Conservation (phyloP, 2,113 vertebrate genomes). For the Malurus elegans region DNA sequence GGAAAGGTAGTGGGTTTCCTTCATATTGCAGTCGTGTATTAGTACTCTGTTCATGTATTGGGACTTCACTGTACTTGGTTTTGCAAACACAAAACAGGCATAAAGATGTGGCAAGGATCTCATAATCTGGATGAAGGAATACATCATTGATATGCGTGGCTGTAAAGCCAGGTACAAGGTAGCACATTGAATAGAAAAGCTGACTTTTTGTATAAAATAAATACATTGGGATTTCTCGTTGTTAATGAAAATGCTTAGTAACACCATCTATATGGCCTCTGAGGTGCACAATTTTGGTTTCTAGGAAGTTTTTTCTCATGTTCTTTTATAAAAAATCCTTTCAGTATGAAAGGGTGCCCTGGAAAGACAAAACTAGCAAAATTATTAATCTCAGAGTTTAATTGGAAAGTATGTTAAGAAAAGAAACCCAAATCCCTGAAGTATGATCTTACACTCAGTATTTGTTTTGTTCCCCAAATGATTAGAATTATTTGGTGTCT, state of each 20-base stretch:
- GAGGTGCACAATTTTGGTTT: background rate
- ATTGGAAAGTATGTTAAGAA: background rate
- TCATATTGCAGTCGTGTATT: background rate
- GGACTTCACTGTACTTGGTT: background rate
- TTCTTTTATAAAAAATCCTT: background rate
- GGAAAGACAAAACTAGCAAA: background rate
- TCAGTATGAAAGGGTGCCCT: background rate
- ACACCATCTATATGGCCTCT: background rate
- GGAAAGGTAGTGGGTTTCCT: background rate
- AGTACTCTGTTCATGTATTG: background rate
- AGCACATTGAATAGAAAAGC: background rate
- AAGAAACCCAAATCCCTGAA: background rate
- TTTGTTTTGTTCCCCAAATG: background rate
- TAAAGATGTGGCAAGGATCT: background rate
- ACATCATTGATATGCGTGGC: background rate
- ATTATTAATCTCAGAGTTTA: background rate
- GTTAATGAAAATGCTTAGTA: background rate
- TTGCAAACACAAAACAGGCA: background rate
- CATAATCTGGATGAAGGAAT: background rate
- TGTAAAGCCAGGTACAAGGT: background rate
- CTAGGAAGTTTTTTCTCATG: background rate
- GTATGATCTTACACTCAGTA: background rate
- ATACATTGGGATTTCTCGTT: background rate
- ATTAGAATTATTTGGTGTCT: background rate
- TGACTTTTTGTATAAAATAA: background rate